A percentile compares a stretch with the other conserved stretches of the same genome.
Conservation (phyloP, 1,140 invertebrate species). For the Bombus sibiricus region DNA sequence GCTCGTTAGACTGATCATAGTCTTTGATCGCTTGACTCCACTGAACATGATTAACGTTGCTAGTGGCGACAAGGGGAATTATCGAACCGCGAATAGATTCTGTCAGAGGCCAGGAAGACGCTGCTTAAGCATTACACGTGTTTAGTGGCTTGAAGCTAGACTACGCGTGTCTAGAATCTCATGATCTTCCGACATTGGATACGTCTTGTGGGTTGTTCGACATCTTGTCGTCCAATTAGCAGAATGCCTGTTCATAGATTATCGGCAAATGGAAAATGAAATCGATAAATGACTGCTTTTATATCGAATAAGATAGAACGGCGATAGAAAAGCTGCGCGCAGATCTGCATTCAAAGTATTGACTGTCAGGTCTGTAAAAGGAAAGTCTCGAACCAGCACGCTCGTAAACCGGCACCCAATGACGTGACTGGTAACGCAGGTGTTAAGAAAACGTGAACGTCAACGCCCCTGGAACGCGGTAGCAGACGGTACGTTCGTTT, state of each 20-base stretch:
- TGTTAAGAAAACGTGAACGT: constrained; percentile 9
- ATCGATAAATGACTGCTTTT: not conserved
- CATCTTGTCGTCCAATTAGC: not conserved
- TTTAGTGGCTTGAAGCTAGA: not conserved
- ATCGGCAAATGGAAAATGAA: not conserved
- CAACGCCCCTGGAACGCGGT: not conserved
- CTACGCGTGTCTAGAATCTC: not conserved
- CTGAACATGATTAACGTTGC: not conserved
- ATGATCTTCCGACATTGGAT: constrained; percentile 7
- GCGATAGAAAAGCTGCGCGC: not conserved
- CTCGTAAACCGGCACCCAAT: not conserved
- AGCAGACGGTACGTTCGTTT: not conserved
- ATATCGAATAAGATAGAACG: not conserved
- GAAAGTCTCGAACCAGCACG: not conserved
- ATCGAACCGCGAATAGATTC: constrained; percentile 8
- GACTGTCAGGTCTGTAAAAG: not conserved
- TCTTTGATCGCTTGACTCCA: not conserved
- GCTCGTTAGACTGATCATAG: not conserved
- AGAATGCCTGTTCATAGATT: no score
- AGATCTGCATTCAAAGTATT: not conserved
- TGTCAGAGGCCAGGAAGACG: constrained; percentile 5
- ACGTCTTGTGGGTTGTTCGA: not conserved
- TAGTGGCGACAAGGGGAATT: not conserved
- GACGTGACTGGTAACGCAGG: constrained; percentile 10
- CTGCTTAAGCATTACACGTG: constrained; percentile 29